Evolutionary conservation across 1,140 invertebrate genomes (phyloP).

Genomic region (Bombus pyrosoma): DNA sequence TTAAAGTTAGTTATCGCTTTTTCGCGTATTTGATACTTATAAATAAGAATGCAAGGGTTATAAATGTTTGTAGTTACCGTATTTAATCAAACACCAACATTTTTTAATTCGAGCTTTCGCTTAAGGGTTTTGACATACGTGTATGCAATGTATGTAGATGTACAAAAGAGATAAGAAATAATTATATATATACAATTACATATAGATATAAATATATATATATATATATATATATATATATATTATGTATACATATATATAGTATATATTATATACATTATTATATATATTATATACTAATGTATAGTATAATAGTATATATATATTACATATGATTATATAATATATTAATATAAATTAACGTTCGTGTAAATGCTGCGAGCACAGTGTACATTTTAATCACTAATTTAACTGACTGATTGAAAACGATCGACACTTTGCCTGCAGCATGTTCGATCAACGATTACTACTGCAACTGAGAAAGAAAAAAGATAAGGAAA

Average conservation of each 20-base stretch:
- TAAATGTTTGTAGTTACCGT: slow-evolving; percentile 45
- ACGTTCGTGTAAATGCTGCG: slow-evolving; percentile 41
- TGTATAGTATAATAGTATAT: too few species aligned
- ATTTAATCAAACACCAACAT: slow-evolving; percentile 49
- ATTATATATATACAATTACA: slow-evolving; percentile 54
- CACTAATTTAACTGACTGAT: slow-evolving; percentile 7
- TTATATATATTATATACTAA: too few species aligned
- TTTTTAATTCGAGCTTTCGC: slow-evolving; percentile 57
- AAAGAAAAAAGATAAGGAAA: background rate
- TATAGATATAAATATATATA: slow-evolving; percentile 51
- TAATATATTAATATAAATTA: slow-evolving; percentile 58
- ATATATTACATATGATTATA: slow-evolving; percentile 20
- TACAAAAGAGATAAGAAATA: slow-evolving; percentile 64
- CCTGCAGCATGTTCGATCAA: slow-evolving; percentile 45
- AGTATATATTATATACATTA: too few species aligned
- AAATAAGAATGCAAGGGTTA: slow-evolving; percentile 33
- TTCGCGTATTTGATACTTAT: slow-evolving; percentile 27
- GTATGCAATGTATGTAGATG: slow-evolving; percentile 62
- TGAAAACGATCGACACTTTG: slow-evolving; percentile 30
- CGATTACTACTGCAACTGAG: slow-evolving; percentile 25
- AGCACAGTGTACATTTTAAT: slow-evolving; percentile 45
- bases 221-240: slow-evolving; percentile 24
- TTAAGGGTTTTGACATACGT: slow-evolving; percentile 61
- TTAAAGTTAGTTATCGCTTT: background rate
- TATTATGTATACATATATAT: too few species aligned